Evolutionary conservation across 1,140 invertebrate genomes (phyloP), one percentile per base, ranked within the genome.

Genomic region (Colletes latitarsis): DNA sequence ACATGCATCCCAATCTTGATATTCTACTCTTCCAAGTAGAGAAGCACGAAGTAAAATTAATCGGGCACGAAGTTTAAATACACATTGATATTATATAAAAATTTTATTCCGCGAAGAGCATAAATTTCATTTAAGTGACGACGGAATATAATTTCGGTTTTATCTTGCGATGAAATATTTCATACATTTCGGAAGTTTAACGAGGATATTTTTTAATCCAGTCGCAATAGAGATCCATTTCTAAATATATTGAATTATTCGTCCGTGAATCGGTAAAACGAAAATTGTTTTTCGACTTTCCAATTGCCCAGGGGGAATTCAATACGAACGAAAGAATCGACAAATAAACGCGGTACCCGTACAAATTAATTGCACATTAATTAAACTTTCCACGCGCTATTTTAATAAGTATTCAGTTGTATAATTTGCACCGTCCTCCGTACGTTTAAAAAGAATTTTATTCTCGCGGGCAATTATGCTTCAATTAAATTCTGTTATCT

Each of bases 401-500:
- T 30, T 30, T 30, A 30, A 30, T 30, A 1, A 30, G 30, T 30
- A 30, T 30, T 30, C 30, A 30, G 30, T 30, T 30, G 2, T 30
- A 30, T 30, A 30, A 30, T 30, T 30, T 30, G 0, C 30, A 1
- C 30, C 30, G 30, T 30, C 43, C 43, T 43, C 8, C 8, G n/a
- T 6, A 17, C n/a, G 43, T 6, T n/a, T 12, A 21, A 14, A 55
- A 43, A 66, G 30, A 75, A 21, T 55, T 67, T 10, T 14, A 49
- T 49, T 46, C 39, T 3, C 60, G 6, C 1, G 4, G n/a, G 9
- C 43, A 41, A 75, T 55, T 43, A 17, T 4, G 8, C 14, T 66
- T 55, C 46, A 67, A 76, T 76, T 55, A n/a, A 76, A 14, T 19
- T 17, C 53, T 5, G 39, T 14, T 9, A 8, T n/a, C 66, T 21